These are phyloP conservation scores for Temnopleurus reevesii DNA, from an alignment of 53 echinoderm and acorn worm genomes.

Conservation along the genomic window DNA sequence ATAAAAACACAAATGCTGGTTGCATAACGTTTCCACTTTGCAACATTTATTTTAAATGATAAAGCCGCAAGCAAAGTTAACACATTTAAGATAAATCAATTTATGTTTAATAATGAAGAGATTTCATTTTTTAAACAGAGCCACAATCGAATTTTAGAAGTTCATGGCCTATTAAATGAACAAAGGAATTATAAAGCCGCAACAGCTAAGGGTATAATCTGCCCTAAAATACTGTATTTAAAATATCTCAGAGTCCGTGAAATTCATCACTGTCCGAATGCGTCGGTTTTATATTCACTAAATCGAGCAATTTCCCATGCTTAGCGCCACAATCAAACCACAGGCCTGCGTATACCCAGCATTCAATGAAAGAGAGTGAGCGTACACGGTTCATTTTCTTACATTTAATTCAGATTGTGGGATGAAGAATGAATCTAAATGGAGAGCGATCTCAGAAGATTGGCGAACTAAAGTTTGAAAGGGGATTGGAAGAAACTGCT, in stretches of 20 bases:
- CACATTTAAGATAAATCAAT: constrained; percentile 27
- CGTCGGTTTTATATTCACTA: constrained; percentile 3
- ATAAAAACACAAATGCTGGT: not conserved
- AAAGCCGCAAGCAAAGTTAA: not conserved
- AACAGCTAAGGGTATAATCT: not conserved
- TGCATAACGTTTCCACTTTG: not conserved
- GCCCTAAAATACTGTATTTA: not conserved
- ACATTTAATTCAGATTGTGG: constrained; percentile 9
- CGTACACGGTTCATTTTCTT: not conserved
- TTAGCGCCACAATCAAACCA: constrained; percentile 41
- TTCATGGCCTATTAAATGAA: not conserved
- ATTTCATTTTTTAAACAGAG: not conserved
- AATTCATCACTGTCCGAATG: constrained; percentile 33
- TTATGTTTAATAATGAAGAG: not conserved
- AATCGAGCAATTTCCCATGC: constrained; percentile 30
- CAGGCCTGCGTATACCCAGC: not conserved
- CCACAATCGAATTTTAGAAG: not conserved
- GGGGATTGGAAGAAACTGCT: not conserved
- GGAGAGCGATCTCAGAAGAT: constrained; percentile 3
- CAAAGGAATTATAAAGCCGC: not conserved
- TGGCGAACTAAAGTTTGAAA: constrained; percentile 23
- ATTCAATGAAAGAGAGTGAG: not conserved
- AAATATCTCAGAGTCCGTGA: not conserved
- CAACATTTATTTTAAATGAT: not conserved
- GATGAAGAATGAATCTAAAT: constrained; percentile 10